Evolutionary conservation across 1,140 invertebrate genomes (phyloP), one percentile per base, ranked within the genome.

Genomic region (Drosophila asahinai): DNA sequence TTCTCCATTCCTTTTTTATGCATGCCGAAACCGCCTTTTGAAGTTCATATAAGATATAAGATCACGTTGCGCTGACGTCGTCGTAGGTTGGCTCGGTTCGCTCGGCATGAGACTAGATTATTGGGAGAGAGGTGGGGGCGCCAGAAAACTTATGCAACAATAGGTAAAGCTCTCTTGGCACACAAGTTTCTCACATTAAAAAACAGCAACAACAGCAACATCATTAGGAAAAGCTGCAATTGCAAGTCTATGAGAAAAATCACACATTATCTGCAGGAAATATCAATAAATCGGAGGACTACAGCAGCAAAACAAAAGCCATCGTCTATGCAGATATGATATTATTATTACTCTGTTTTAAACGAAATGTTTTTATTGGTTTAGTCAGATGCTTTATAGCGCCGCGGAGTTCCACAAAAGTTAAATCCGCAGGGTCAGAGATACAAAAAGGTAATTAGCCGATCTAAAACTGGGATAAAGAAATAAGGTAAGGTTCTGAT

Each of bases 181-280:
- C 79, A 78, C 63, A 76, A 87, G 80, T 84, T 87, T 87, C 83
- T 87, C 83, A 87, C 83, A 87, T 87, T 89, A 87, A 67, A 49
- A 86, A 77, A 86, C 80, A 75, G 63, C 66, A 61, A 66, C 57
- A 63, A 68, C 22, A 77, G 76, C 25, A 82, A 45, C 25, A 62
- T 22, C 19, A 77, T 45, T 22, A 43, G 19, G 33, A 63, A 60
- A 58, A 66, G 33, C 42, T 61, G 55, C 66, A 74, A 73, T 74
- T 73, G 71, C 54, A 60, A 33, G 49, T 80, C 72, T 87, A 91
- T 90, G 87, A 80, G 86, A 91, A 90, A 90, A 91, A 87, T 90
- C 83, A 91, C 87, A 90, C 86, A 90, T 90, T 90, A 90, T 91
- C 86, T 87, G 57, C 48, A 62, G 87, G 65, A 89, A 90, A 90